Evolutionary conservation across 2,113 vertebrate species (phyloP), one percentile per base, ranked within the genome.

Genomic region (Cyprinodon tularosa): DNA sequence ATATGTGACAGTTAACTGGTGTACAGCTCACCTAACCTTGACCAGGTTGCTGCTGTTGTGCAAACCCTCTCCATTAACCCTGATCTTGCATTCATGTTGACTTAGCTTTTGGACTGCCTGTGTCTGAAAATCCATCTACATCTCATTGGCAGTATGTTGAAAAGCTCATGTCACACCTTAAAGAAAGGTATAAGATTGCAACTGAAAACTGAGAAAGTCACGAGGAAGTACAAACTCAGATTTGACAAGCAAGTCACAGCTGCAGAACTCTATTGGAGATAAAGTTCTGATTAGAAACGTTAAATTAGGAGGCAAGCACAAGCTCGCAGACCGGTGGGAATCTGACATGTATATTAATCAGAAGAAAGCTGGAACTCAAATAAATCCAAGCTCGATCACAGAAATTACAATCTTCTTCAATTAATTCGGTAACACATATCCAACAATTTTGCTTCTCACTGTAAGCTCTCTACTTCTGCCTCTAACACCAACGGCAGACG

Each of bases 261-360:
- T 29, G 29, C 29, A 29, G 29, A 29, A 29, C 29, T 37, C 42
- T 37, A 12, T 4, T 39, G 59, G 59, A 39, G 66, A 68, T 9
- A 15, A 22, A 45, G 62, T 77, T 0, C 2, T 29, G 29, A 29
- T 29, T 29, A 29, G 29, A 29, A 29, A 29, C 29, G 29, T 29
- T 1, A 29, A 29, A 29, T 29, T 29, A 29, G 1, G 29, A 29
- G 29, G 29, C 29, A 29, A 29, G 29, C 29, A 29, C 29, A 62
- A 38, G 13, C 12, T 62, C 2, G 29, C 61, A 44, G 75, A 65
- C 45, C 70, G 69, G 9, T 77, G 62, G 68, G 68, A 71, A 12
- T 0, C 8, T 0, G 10, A 3, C 2, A 17, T 73, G 9, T 3
- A 40, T 68, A 69, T 67, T 6, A 69, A 67, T 2, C 22, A 50